Percentiles rank a stretch among this genome's conserved stretches.
phyloP scores from a whole-genome alignment of 2,888 invertebrate species.

The Drosophila meridiana region DNA sequence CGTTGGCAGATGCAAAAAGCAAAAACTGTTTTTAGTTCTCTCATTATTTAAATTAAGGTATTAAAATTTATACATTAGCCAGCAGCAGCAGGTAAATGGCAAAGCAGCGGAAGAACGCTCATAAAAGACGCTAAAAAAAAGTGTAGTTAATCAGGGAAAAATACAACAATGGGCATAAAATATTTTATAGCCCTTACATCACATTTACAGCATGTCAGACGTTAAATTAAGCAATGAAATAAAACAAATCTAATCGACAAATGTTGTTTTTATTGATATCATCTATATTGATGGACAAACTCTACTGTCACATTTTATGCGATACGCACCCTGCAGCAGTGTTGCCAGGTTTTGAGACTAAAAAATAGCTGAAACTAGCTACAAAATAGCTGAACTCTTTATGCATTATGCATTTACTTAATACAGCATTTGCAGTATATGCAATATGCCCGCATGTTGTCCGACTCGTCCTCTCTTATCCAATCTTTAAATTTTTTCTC shows the following conservation, averaged over 20 bases:
- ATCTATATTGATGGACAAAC: not conserved
- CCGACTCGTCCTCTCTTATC: too few relatives aligned
- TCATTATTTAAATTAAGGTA: conserved; percentile 46
- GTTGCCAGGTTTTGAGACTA: too few relatives aligned
- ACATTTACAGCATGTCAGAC: not conserved
- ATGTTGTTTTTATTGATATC: not conserved
- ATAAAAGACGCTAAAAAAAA: not conserved
- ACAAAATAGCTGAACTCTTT: too few relatives aligned
- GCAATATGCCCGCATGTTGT: too few relatives aligned
- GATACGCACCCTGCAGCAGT: too few relatives aligned
- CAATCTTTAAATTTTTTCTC: too few relatives aligned
- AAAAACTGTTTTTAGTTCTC: conserved; percentile 35
- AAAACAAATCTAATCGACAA: not conserved
- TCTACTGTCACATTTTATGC: not conserved
- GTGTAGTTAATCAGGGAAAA: not conserved
- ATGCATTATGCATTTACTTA: too few relatives aligned
- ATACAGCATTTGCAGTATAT: too few relatives aligned
- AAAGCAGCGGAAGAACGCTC: not conserved
- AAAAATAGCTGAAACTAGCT: too few relatives aligned
- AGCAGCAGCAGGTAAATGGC: conserved; percentile 6
- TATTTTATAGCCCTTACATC: not conserved
- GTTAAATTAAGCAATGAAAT: not conserved
- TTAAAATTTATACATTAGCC: conserved; percentile 27
- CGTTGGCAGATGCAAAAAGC: conserved; percentile 56
- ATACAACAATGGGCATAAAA: not conserved